phyloP scores from a whole-genome alignment of 2,888 invertebrate species.

The Quadroppia sp. region DNA sequence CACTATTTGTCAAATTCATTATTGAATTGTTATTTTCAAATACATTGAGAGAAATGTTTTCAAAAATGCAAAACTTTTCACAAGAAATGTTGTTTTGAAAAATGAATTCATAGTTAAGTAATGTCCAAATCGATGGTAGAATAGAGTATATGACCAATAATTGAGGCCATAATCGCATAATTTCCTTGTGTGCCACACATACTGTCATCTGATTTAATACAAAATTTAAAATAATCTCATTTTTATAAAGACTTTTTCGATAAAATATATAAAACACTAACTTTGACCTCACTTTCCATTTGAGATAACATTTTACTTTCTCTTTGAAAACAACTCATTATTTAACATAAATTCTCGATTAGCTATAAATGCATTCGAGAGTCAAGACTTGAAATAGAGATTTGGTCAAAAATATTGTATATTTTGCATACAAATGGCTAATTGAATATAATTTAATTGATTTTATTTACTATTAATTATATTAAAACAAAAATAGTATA shows the following conservation, averaged over 20 bases:
- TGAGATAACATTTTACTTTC: neutral
- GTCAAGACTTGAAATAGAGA: too few species aligned
- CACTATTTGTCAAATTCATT: constrained; percentile 7
- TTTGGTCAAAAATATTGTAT: too few species aligned
- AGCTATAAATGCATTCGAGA: too few species aligned
- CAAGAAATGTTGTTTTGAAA: neutral
- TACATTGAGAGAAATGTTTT: neutral
- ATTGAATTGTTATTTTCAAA: neutral
- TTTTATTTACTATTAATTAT: too few species aligned
- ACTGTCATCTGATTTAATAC: neutral
- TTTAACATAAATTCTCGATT: too few species aligned
- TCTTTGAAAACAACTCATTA: too few species aligned
- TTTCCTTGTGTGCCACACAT: neutral
- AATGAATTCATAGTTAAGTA: neutral
- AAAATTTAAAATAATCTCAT: neutral
- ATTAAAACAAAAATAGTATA: too few species aligned
- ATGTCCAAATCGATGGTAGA: neutral
- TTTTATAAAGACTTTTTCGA: too few species aligned
- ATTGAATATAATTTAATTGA: too few species aligned
- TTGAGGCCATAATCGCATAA: constrained; percentile 7
- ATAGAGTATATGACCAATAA: neutral
- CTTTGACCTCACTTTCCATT: neutral
- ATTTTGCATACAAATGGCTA: too few species aligned
- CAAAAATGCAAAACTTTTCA: neutral
- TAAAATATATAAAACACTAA: neutral